Evolutionary conservation across 1,140 invertebrate genomes (phyloP).

Genomic region (Drosophila orosa): DNA sequence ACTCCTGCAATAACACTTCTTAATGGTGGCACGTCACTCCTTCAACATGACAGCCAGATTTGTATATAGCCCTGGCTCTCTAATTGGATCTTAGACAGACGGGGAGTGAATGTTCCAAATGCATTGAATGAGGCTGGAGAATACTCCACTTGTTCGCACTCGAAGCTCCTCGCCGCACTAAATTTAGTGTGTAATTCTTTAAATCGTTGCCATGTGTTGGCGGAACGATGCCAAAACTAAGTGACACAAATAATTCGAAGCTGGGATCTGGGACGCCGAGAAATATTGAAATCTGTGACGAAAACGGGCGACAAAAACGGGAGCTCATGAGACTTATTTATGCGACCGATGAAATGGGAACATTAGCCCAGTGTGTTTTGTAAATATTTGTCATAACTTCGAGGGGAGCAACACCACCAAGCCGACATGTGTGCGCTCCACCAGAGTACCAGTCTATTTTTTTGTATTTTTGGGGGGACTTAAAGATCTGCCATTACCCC

Average conservation of each 20-base stretch:
- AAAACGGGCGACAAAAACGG: slow-evolving; percentile 52
- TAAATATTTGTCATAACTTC: slow-evolving; percentile 81
- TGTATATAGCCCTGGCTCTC: slow-evolving; percentile 46
- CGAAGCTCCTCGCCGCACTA: slow-evolving; percentile 44
- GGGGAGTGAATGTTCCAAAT: slow-evolving; percentile 1
- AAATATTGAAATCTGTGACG: slow-evolving; percentile 69
- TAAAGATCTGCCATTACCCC: slow-evolving; percentile 27
- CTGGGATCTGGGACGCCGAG: slow-evolving; percentile 57
- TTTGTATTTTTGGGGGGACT: slow-evolving; percentile 36
- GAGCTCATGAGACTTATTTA: slow-evolving; percentile 78
- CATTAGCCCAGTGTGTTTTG: slow-evolving; percentile 75
- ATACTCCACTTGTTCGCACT: slow-evolving; percentile 35
- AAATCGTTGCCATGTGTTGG: slow-evolving; percentile 79
- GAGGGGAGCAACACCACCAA: slow-evolving; percentile 17
- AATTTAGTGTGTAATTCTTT: slow-evolving; percentile 81
- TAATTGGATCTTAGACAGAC: slow-evolving; percentile 63
- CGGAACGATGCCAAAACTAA: slow-evolving; percentile 34
- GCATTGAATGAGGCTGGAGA: background rate
- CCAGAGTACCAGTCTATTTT: slow-evolving; percentile 21
- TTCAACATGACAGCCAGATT: slow-evolving; percentile 63
- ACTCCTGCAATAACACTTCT: background rate
- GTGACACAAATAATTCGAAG: slow-evolving; percentile 68
- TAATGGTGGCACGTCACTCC: slow-evolving; percentile 51
- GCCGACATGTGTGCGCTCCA: slow-evolving; percentile 40
- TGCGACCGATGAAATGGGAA: slow-evolving; percentile 79